Conservation (phyloP, 2,113 vertebrate species). For the Otocyon megalotis region DNA sequence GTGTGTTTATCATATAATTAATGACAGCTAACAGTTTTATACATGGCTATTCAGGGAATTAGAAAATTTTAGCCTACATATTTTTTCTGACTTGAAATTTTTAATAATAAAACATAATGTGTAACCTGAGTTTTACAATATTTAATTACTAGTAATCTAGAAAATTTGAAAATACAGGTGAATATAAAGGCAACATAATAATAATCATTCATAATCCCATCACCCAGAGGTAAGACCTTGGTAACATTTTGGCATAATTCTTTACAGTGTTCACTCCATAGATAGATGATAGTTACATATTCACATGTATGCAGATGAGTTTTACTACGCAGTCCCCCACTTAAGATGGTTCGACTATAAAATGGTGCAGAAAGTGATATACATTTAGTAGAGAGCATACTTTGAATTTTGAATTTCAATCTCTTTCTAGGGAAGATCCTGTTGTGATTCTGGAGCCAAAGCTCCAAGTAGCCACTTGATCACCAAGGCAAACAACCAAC, state of each 20-base stretch:
- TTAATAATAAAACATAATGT: neutral
- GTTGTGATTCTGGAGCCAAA: neutral
- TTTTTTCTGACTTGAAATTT: neutral
- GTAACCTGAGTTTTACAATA: neutral
- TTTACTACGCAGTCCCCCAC: neutral
- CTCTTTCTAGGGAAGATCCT: neutral
- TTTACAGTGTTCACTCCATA: neutral
- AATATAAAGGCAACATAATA: neutral
- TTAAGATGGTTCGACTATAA: neutral
- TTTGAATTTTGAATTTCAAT: neutral
- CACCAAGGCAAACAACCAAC: neutral
- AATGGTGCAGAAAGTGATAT: neutral
- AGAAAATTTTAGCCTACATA: neutral
- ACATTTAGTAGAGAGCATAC: neutral
- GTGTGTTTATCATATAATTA: neutral
- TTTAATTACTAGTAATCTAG: neutral
- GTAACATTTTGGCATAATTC: neutral
- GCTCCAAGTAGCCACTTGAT: neutral
- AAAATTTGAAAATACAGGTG: neutral
- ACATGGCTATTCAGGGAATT: neutral
- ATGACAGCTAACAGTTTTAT: neutral
- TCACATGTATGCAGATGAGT: neutral
- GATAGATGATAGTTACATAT: neutral
- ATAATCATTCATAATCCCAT: neutral
- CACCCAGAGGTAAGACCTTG: neutral